phyloP scores from a whole-genome alignment of 2,888 invertebrate genomes.

The Acleris literana region DNA sequence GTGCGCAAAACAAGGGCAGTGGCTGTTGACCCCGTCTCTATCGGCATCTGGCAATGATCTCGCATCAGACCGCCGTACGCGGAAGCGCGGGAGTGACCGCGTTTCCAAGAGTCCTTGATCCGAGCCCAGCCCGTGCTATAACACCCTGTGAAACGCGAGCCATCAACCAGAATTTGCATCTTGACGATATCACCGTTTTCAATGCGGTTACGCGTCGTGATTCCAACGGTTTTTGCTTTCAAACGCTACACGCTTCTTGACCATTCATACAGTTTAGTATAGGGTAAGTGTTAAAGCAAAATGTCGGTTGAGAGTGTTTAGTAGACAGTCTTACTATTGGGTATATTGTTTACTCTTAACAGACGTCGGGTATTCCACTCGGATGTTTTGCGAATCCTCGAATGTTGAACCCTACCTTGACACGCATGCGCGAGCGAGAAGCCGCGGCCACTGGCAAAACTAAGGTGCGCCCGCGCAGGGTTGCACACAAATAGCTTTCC shows the following conservation, averaged over 20 bases:
- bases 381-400: conserved; percentile 75
- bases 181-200: conserved; percentile 24
- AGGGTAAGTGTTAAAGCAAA: not conserved
- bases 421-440: conserved; percentile 77
- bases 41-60: conserved; percentile 82
- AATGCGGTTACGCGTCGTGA: conserved; percentile 35
- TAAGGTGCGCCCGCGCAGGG: conserved; percentile 71
- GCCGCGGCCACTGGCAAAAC: conserved; percentile 59
- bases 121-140: conserved; percentile 31
- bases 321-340: conserved; percentile 59
- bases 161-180: conserved; percentile 30
- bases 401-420: conserved; percentile 83
- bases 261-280: conserved; percentile 11
- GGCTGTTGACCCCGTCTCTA: conserved; percentile 82
- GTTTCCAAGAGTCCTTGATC: conserved; percentile 63
- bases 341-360: conserved; percentile 67
- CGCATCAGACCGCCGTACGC: conserved; percentile 62
- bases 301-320: conserved; percentile 1
- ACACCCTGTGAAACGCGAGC: conserved; percentile 33
- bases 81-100: conserved; percentile 78
- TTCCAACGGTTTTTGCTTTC: conserved; percentile 33
- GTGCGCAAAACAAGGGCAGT: conserved; percentile 80
- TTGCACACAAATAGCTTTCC: conserved; percentile 79
- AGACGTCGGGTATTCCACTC: conserved; percentile 67
- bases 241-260: conserved; percentile 25